A percentile compares a stretch with the other conserved stretches of the same genome.
Conservation (phyloP, 2,797 vertebrate genomes). For the Champsocephalus gunnari region DNA sequence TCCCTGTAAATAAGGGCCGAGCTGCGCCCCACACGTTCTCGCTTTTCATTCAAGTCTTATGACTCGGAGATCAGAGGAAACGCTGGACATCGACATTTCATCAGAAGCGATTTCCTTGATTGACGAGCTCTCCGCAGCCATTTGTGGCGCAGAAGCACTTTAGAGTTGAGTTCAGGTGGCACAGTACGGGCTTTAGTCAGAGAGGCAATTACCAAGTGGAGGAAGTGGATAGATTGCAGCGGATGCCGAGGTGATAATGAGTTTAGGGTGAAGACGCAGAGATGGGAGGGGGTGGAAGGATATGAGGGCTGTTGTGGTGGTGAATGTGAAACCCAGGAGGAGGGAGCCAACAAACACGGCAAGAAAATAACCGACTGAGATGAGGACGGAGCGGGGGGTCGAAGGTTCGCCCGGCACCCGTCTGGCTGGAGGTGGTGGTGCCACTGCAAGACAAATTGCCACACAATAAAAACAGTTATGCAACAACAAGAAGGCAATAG, state of each 20-base stretch:
- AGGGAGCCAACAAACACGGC: constrained; percentile 88
- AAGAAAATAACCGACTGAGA: constrained; percentile 87
- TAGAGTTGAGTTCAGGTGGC: constrained; percentile 63
- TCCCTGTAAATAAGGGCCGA: constrained; percentile 65
- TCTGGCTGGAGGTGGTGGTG: constrained; percentile 86
- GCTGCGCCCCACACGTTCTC: constrained; percentile 42
- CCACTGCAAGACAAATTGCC: constrained; percentile 78
- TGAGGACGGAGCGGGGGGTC: constrained; percentile 84
- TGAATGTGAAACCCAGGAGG: constrained; percentile 86
- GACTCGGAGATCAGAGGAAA: constrained; percentile 65
- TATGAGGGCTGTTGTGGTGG: constrained; percentile 90
- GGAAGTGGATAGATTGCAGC: constrained; percentile 64
- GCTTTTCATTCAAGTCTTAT: constrained; percentile 73
- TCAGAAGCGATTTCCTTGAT: constrained; percentile 66
- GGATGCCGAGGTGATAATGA: constrained; percentile 77
- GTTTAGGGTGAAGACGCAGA: constrained; percentile 56
- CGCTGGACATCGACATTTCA: constrained; percentile 65
- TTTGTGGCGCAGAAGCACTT: constrained; percentile 60
- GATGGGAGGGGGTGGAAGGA: constrained; percentile 80
- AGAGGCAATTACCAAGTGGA: constrained; percentile 63
- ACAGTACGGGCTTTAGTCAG: constrained; percentile 62
- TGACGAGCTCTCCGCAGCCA: constrained; percentile 63
- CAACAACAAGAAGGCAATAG: constrained; percentile 1
- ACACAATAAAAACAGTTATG: constrained; percentile 1
- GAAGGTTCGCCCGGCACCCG: constrained; percentile 82